A percentile compares a stretch with the other conserved stretches of the same genome.
phyloP scores from a whole-genome alignment of 2,888 invertebrate genomes.

The Keiferia lycopersicella region DNA sequence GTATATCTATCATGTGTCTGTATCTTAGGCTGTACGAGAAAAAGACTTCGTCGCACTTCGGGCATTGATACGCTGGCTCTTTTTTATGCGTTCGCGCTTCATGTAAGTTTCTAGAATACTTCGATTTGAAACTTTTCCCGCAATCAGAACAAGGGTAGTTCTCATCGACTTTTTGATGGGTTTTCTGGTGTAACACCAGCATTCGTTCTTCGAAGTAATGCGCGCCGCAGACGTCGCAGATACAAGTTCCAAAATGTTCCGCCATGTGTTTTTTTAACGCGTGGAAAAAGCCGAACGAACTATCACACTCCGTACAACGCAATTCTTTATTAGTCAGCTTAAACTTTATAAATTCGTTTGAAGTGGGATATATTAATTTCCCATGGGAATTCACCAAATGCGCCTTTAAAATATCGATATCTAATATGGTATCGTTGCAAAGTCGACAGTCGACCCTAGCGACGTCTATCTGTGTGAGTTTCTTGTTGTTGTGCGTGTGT shows the following conservation, averaged over 20 bases:
- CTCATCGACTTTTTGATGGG: conserved; percentile 63
- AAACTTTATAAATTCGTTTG: conserved; percentile 61
- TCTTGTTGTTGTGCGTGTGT: conserved; percentile 42
- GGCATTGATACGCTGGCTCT: conserved; percentile 67
- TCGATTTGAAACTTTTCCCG: conserved; percentile 68
- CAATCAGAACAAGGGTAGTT: conserved; percentile 74
- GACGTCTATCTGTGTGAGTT: conserved; percentile 51
- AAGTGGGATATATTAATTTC: conserved; percentile 41
- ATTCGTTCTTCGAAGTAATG: conserved; percentile 74
- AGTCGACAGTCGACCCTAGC: conserved; percentile 61
- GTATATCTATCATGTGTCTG: conserved; percentile 64
- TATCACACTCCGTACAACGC: conserved; percentile 50
- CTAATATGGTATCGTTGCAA: conserved; percentile 51
- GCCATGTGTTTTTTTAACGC: conserved; percentile 70
- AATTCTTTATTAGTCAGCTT: conserved; percentile 51
- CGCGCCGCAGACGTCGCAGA: conserved; percentile 70
- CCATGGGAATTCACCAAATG: conserved; percentile 53
- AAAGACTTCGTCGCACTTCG: conserved; percentile 65
- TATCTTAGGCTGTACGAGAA: conserved; percentile 64
- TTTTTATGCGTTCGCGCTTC: conserved; percentile 62
- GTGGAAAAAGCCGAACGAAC: conserved; percentile 46
- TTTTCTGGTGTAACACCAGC: conserved; percentile 63
- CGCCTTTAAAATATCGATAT: conserved; percentile 52
- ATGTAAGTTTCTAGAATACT: conserved; percentile 65
- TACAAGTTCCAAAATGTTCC: conserved; percentile 66